Base-by-base conservation (phyloP, 2,888 invertebrate genomes). In the Meiosimyza platycephala region DNA sequence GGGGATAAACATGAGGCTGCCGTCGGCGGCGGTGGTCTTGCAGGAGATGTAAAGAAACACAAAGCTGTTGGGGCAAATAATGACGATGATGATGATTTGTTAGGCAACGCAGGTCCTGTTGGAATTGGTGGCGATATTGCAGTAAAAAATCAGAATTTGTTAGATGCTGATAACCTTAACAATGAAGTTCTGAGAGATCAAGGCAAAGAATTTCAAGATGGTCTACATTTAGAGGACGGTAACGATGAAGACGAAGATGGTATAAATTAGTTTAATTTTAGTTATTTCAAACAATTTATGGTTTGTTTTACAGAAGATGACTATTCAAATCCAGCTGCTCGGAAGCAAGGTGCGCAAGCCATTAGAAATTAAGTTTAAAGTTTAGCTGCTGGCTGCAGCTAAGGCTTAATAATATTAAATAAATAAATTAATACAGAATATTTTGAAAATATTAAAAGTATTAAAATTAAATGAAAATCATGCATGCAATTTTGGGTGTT, bases 181-280 rank as follows among this genome's bases (percentile, higher is more conserved):
- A 88, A 88, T 78, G 88, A 89, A 80, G 86, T 88, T n/a, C 86
- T 84, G 47, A 86, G 85, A 22, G 88, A 88, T 77, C 87, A 88
- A 72, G 86, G 86, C 48, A 88, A 87, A 75, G 85, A 87, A 71
- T 81, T 85, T 79, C 77, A 80, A n/a, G 86, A 87, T 72, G 85
- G 84, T 48, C 80, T 87, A 71, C 86, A 85, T 76, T 78, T 86
- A 55, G 88, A 88, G 72, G 86, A 87, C 73, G 85, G 80, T 74
- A 81, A 84, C 59, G 86, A 87, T 65, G 84, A 84, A 57, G 88
- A 87, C 74, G 89, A 89, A 79, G 89, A 89, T 81, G 89, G 89
- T 89, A 81, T 81, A 77, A 78, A 50, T 9, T 40, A 40, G 9
- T 9, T 40, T 40, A 40, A 9, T 6, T 7, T 40, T 2, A 40